Base-by-base conservation (phyloP, 2,888 invertebrate species). In the Tinea pellionella region DNA sequence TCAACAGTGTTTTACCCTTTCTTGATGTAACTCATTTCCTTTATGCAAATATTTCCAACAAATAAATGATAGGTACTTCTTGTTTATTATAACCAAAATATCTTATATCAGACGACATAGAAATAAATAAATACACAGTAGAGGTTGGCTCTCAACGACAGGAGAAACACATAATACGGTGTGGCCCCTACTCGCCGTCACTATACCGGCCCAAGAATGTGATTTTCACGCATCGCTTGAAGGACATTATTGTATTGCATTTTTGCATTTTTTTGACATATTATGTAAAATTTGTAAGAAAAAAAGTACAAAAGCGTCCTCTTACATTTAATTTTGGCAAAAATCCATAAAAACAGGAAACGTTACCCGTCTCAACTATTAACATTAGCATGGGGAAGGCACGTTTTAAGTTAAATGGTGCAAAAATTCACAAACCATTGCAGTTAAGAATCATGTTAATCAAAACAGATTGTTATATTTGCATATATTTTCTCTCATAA, bases 391-490 rank as follows among this genome's bases (percentile, higher is more conserved):
- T 16, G 47, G 16, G 47, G 47, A 47, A n/a, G 15, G 47, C 47
- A 9, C 47, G n/a, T 37, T 47, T 13, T 47, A 47, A 47, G 47
- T 70, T 75, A 64, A 80, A 81, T 74, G 69, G 73, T 65, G 69
- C 77, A 76, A 72, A 63, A 68, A 64, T 64, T 67, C 62, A 65
- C 72, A 68, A 66, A 61, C 77, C 78, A 75, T 79, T 79, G 71
- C 72, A 70, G 73, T 73, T 76, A 73, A 74, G 75, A 76, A 68
- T 71, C 65, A 68, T 68, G 69, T 68, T 81, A 81, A 81, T 83
- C 80, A 81, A 73, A 67, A 67, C 29, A 19, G 32, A 57, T 57
- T 57, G 32, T 16, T 63, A 62, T 65, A 80, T 82, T 80, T 81
- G 81, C 81, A 82, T 82, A 69, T 69, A 68, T 64, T 57, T n/a